Conservation (phyloP, 2,797 vertebrate genomes). For the Chiloscyllium punctatum region DNA sequence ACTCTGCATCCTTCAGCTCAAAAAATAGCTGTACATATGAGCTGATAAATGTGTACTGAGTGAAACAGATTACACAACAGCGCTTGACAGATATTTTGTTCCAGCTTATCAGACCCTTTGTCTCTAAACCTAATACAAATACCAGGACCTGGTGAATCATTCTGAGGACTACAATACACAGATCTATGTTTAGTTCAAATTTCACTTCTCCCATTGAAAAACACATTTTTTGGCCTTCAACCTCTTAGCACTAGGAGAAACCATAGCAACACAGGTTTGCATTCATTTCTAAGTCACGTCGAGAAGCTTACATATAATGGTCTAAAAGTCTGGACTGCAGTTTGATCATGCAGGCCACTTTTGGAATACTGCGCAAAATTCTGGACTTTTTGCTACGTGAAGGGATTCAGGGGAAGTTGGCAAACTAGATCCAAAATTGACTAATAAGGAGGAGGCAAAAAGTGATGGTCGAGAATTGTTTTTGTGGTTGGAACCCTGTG, state of each 20-base stretch:
- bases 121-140: neutral
- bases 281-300: neutral
- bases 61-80: neutral
- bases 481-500: too few species aligned
- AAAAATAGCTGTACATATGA: neutral
- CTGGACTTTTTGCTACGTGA: too few species aligned
- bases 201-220: neutral
- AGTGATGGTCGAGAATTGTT: too few species aligned
- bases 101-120: neutral
- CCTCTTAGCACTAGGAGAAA: neutral
- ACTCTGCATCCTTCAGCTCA: neutral
- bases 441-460: too few species aligned
- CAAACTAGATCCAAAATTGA: too few species aligned
- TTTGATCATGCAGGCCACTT: neutral
- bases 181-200: neutral
- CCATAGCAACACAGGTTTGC: conserved; percentile 1
- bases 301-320: neutral
- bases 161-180: neutral
- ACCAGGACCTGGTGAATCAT: neutral
- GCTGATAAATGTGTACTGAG: neutral
- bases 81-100: neutral
- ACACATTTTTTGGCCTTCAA: conserved; percentile 27
- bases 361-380: neutral
- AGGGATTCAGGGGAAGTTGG: too few species aligned
- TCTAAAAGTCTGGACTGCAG: neutral